These are phyloP conservation scores for Apis mellifera DNA, from an alignment of 1,140 invertebrate genomes.

Conservation along the genomic window Amel_HAv3.1 CM009938.2:3704001-3704500, in stretches of 20 bases:
- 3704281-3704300: conserved; percentile 94
- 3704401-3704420: conserved; percentile 88
- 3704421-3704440: conserved; percentile 98
- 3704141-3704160: conserved; percentile 85
- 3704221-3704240: conserved; percentile 93
- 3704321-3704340: conserved; percentile 91
- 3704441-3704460: conserved; percentile 95
- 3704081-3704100: too few species aligned
- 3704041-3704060: neutral
- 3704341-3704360: conserved; percentile 7
- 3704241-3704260: conserved; percentile 94
- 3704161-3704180: conserved; percentile 97
- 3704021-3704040: neutral
- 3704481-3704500: conserved; percentile 89
- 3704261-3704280: conserved; percentile 96
- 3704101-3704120: conserved; percentile 19
- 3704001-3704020: neutral
- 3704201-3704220: conserved; percentile 95
- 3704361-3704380: neutral
- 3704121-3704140: conserved; percentile 49
- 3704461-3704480: conserved; percentile 92
- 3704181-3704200: conserved; percentile 95
- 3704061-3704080: neutral
- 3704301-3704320: conserved; percentile 93
- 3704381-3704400: neutral